These are phyloP conservation scores for Lepus americanus DNA, from an alignment of 2,113 vertebrate species.

Conservation along the genomic window DNA sequence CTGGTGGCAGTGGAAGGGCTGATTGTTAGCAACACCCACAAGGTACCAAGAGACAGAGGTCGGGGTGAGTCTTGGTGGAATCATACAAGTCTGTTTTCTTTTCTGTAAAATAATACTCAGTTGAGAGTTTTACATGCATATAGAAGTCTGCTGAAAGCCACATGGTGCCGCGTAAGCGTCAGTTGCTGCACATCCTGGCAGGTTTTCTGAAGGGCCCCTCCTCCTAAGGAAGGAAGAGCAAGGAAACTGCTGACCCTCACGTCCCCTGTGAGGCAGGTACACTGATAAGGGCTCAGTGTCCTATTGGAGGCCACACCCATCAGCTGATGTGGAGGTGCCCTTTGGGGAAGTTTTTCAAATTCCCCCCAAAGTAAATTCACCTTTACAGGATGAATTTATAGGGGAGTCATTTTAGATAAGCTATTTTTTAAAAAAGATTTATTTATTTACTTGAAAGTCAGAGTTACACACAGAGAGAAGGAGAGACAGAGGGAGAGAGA, in stretches of 20 bases:
- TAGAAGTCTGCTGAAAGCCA: not conserved
- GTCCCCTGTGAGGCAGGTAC: not conserved
- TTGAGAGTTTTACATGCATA: not conserved
- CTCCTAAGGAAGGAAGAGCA: not conserved
- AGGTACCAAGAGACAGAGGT: not conserved
- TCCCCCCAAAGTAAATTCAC: not conserved
- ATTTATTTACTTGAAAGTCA: too few relatives aligned
- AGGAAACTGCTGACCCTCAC: not conserved
- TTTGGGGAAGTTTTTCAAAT: not conserved
- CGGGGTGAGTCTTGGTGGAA: not conserved
- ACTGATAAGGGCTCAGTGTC: not conserved
- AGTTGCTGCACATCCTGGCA: conserved; percentile 2
- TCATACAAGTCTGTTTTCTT: conserved; percentile 7
- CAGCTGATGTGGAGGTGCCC: not conserved
- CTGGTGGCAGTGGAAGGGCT: not conserved
- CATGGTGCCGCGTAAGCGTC: not conserved
- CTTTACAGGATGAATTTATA: not conserved
- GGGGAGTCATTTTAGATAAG: not conserved
- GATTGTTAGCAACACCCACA: not conserved
- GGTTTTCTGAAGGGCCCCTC: not conserved
- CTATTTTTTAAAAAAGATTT: not conserved
- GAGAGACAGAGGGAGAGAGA: too few relatives aligned
- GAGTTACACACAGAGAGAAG: too few relatives aligned
- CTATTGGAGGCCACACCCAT: not conserved
- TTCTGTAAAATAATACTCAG: conserved; percentile 30